These are phyloP conservation scores for Labeo rohita DNA, from an alignment of 2,113 vertebrate genomes.

Conservation along the genomic window DNA sequence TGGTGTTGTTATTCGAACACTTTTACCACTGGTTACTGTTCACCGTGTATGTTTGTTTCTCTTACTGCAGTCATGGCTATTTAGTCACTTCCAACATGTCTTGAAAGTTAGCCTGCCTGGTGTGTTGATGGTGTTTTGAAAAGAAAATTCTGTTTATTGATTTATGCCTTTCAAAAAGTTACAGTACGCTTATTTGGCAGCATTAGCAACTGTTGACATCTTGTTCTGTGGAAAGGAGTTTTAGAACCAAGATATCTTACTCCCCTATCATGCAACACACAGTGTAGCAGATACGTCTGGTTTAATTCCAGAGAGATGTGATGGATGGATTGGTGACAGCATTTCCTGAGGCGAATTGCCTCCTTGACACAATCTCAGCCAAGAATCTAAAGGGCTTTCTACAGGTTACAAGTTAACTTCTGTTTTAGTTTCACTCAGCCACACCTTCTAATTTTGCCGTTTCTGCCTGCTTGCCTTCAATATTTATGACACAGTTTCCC, in stretches of 20 bases:
- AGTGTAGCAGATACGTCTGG: background rate
- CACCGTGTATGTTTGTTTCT: background rate
- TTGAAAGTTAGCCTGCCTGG: background rate
- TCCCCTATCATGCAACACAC: background rate
- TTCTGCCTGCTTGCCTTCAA: background rate
- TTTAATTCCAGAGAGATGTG: background rate
- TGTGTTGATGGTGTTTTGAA: background rate
- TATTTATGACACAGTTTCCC: background rate
- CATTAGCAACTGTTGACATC: background rate
- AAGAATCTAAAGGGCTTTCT: background rate
- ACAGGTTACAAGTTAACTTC: background rate
- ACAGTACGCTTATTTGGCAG: background rate
- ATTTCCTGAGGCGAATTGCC: background rate
- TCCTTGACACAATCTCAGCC: background rate
- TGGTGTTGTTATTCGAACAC: background rate
- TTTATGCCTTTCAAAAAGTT: background rate
- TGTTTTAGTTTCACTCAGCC: background rate
- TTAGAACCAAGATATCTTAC: background rate
- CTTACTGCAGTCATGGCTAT: background rate
- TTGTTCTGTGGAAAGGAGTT: background rate
- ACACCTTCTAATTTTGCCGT: background rate
- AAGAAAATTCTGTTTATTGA: background rate
- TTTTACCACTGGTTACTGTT: background rate
- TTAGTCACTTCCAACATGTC: background rate
- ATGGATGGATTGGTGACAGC: background rate